Percentiles rank a stretch among this genome's conserved stretches.
These are phyloP conservation scores for Corythaeola cristata DNA, from an alignment of 2,113 vertebrate genomes.

Conservation along the genomic window DNA sequence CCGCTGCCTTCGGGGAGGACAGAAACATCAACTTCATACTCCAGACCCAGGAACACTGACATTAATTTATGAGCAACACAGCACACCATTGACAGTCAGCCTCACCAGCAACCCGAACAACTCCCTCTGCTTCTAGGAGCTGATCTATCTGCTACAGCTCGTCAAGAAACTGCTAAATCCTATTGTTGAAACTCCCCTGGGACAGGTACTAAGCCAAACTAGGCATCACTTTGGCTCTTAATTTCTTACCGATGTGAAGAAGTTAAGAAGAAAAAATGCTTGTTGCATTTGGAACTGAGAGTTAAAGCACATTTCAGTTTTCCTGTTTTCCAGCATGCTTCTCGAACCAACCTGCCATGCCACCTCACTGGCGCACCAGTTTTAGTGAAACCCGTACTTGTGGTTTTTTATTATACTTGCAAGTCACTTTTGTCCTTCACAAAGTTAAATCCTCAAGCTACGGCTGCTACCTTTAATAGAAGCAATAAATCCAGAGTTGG, in stretches of 20 bases:
- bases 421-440: neutral
- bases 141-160: neutral
- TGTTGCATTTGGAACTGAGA: neutral
- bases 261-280: neutral
- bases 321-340: neutral
- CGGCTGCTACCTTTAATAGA: neutral
- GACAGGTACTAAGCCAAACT: neutral
- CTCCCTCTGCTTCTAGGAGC: neutral
- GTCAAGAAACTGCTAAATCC: neutral
- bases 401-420: neutral
- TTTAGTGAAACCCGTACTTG: neutral
- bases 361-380: neutral
- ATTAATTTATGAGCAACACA: accelerated
- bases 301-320: neutral
- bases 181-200: neutral
- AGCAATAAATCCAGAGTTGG: neutral
- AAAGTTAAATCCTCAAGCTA: neutral
- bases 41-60: accelerated
- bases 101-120: accelerated
- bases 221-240: neutral
- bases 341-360: neutral
- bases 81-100: neutral
- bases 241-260: neutral
- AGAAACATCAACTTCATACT: neutral
- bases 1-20: accelerated